A percentile compares a stretch with the other conserved stretches of the same genome.
phyloP scores from a whole-genome alignment of 2,113 vertebrate species.

The Alethe castanea region DNA sequence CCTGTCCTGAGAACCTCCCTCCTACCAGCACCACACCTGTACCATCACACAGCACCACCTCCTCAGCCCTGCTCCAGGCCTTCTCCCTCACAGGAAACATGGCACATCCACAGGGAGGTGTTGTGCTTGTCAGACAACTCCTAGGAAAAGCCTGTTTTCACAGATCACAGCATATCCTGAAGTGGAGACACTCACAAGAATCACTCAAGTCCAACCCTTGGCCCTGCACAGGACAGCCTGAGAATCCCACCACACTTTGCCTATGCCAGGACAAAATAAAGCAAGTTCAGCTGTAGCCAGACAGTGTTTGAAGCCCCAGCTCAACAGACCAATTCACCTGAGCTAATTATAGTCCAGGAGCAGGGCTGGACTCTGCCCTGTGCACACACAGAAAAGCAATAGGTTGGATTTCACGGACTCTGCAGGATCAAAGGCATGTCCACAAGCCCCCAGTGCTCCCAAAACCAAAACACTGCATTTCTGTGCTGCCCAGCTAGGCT shows the following conservation, averaged over 20 bases:
- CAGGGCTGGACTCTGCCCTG: not conserved
- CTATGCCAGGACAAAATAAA: not conserved
- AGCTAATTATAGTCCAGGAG: not conserved
- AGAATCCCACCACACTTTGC: not conserved
- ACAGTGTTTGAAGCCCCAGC: not conserved
- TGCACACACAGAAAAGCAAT: not conserved
- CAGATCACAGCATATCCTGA: not conserved
- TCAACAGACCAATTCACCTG: not conserved
- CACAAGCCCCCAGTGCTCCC: not conserved
- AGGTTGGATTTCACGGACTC: not conserved
- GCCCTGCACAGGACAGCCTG: not conserved
- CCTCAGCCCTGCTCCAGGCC: not conserved
- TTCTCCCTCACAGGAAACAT: not conserved
- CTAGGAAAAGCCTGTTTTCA: not conserved
- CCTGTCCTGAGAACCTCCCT: not conserved
- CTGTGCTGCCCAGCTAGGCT: not conserved
- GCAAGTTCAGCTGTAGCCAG: not conserved
- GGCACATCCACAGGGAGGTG: not conserved
- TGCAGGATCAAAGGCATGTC: not conserved
- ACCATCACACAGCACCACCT: not conserved
- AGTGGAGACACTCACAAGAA: not conserved
- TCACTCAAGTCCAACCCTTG: too few species aligned
- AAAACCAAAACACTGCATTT: not conserved
- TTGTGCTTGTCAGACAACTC: not conserved
- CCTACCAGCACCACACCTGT: not conserved